These are phyloP conservation scores for Actinernus sp. DNA, from an alignment of 92 coral and sea anemone genomes.

Conservation along the genomic window DNA sequence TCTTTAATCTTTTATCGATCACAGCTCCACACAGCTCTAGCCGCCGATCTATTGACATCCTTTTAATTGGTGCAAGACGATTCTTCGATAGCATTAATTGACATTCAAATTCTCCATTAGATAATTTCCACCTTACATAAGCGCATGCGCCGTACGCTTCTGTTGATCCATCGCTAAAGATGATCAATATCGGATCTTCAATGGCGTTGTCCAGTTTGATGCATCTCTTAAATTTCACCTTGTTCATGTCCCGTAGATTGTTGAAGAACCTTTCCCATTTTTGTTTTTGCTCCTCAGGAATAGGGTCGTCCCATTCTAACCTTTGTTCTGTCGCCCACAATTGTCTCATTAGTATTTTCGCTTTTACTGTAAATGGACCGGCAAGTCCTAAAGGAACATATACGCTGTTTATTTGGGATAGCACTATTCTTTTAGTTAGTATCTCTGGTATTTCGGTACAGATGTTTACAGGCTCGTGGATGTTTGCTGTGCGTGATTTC, in stretches of 20 bases:
- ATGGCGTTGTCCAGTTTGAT: constrained; percentile 9
- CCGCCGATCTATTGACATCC: constrained; percentile 30
- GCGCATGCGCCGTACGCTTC: constrained; percentile 61
- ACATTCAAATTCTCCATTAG: constrained; percentile 20
- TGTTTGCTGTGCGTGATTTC: constrained; percentile 8
- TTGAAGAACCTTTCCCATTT: constrained; percentile 34
- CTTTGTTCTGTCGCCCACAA: constrained; percentile 37
- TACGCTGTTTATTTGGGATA: constrained; percentile 56
- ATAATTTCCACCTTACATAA: constrained; percentile 47
- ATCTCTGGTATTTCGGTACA: not conserved
- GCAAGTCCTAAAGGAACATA: constrained; percentile 67
- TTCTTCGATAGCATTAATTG: constrained; percentile 29
- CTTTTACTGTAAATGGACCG: constrained; percentile 54
- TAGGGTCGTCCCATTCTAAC: constrained; percentile 61
- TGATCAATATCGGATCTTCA: constrained; percentile 8
- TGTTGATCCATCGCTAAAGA: constrained; percentile 54
- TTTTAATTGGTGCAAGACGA: constrained; percentile 45
- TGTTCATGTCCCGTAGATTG: constrained; percentile 11
- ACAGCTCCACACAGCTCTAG: constrained; percentile 54
- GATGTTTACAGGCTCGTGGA: not conserved
- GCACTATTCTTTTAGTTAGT: constrained; percentile 57
- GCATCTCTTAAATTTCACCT: constrained; percentile 17
- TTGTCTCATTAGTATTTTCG: constrained; percentile 53
- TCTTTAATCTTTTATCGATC: constrained; percentile 18
- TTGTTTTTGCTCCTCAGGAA: constrained; percentile 13